These are phyloP conservation scores for Rhagium mordax DNA, from an alignment of 2,888 invertebrate genomes.

Conservation along the genomic window DNA sequence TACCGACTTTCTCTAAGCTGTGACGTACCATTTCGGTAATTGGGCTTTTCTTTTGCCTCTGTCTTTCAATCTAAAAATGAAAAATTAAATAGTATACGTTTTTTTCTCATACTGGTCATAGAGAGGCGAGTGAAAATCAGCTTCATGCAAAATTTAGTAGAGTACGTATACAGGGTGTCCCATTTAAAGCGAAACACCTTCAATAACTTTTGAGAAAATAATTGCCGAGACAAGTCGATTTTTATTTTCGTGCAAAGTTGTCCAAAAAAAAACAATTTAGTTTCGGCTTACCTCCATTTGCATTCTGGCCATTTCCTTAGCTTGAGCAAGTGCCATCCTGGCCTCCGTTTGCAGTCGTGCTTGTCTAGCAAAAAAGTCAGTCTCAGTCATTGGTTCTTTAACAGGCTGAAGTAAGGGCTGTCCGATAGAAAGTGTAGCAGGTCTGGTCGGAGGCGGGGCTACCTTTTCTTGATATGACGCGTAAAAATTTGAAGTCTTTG, in stretches of 20 bases:
- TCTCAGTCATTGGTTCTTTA: conserved; percentile 73
- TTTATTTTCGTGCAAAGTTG: no score
- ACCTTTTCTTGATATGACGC: conserved; percentile 10
- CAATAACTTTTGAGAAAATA: no score
- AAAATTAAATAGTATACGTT: conserved; percentile 26
- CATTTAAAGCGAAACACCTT: no score
- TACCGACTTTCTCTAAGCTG: conserved; percentile 86
- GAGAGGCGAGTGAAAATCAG: no score
- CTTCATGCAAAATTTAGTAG: no score
- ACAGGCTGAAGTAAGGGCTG: conserved; percentile 71
- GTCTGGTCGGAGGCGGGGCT: conserved; percentile 55
- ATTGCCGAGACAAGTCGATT: no score
- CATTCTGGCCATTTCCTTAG: conserved; percentile 92
- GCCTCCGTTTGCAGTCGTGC: conserved; percentile 90
- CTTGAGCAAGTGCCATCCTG: conserved; percentile 88
- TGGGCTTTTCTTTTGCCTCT: conserved; percentile 82
- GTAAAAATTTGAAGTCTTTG: conserved; percentile 35
- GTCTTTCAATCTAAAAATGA: conserved; percentile 74
- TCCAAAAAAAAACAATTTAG: not conserved
- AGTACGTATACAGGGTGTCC: no score
- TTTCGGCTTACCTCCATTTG: conserved; percentile 83
- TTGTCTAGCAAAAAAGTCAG: conserved; percentile 87
- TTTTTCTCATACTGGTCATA: no score
- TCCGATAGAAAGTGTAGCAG: conserved; percentile 66
- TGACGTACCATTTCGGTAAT: conserved; percentile 89